Conservation (phyloP, 2,797 vertebrate genomes). For the Anisognathus igniventris region DNA sequence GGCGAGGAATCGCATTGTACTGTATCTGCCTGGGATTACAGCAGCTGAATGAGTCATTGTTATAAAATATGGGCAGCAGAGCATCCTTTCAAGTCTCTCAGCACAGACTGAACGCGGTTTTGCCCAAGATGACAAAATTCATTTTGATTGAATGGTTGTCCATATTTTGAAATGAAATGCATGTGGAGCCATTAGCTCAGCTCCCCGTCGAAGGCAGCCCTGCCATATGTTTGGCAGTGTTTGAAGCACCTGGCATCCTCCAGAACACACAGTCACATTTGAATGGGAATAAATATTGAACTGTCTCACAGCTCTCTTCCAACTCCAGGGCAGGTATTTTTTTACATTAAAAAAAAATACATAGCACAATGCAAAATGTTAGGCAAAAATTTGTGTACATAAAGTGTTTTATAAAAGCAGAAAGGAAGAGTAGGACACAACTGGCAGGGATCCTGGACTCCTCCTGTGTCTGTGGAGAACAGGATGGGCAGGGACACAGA, state of each 20-base stretch:
- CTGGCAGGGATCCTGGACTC: background rate
- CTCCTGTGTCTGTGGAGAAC: background rate
- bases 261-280: conserved; percentile 22
- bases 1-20: conserved; percentile 39
- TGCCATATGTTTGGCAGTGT: conserved; percentile 22
- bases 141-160: conserved; percentile 30
- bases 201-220: background rate
- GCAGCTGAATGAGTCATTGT: conserved; percentile 21
- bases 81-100: conserved; percentile 56
- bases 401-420: background rate
- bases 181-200: conserved; percentile 21
- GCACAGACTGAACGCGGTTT: conserved; percentile 21
- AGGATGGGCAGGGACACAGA: background rate
- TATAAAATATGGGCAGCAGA: conserved; percentile 32
- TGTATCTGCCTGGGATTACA: conserved; percentile 34
- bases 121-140: conserved; percentile 60
- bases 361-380: background rate
- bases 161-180: conserved; percentile 55
- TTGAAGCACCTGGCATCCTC: conserved; percentile 41
- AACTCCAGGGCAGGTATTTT: conserved; percentile 11
- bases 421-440: background rate
- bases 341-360: background rate
- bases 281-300: conserved; percentile 37
- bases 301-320: background rate
- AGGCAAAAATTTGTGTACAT: background rate